Conservation (phyloP, 2,888 invertebrate species). For the Polia nebulosa region DNA sequence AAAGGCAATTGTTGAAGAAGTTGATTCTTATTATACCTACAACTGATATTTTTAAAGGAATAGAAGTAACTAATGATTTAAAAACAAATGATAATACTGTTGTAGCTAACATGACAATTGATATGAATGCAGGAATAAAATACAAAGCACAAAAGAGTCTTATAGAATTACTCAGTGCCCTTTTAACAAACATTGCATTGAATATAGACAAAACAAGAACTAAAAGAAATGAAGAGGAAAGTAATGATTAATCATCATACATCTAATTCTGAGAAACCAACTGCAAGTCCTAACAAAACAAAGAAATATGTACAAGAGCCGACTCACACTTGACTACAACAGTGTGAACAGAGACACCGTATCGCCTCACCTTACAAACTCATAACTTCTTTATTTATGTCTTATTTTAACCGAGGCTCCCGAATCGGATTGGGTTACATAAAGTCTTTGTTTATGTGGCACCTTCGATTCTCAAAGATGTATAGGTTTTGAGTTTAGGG, state of each 20-base stretch:
- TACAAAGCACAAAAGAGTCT: neutral
- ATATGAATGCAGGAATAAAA: neutral
- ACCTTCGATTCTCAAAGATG: constrained; percentile 67
- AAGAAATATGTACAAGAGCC: constrained; percentile 10
- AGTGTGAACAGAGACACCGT: constrained; percentile 57
- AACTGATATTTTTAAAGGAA: too few species aligned
- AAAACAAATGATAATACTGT: neutral
- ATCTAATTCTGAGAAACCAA: constrained; percentile 27
- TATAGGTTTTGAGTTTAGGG: constrained; percentile 61
- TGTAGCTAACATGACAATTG: neutral
- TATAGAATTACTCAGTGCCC: neutral
- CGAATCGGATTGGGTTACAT: constrained; percentile 77
- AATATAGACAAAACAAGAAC: neutral
- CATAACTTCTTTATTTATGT: constrained; percentile 84
- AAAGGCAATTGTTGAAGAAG: neutral
- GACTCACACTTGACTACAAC: constrained; percentile 39
- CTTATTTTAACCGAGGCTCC: constrained; percentile 74
- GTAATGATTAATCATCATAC: constrained; percentile 14
- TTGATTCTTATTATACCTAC: too few species aligned
- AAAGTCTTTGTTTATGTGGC: constrained; percentile 75
- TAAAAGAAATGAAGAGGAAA: neutral
- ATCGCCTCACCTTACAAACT: constrained; percentile 58
- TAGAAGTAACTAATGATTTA: too few species aligned
- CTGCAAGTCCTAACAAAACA: constrained; percentile 20
- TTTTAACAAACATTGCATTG: neutral